These are phyloP conservation scores for Cyclina sinensis DNA, from an alignment of 1,140 invertebrate genomes.

Conservation along the genomic window DNA sequence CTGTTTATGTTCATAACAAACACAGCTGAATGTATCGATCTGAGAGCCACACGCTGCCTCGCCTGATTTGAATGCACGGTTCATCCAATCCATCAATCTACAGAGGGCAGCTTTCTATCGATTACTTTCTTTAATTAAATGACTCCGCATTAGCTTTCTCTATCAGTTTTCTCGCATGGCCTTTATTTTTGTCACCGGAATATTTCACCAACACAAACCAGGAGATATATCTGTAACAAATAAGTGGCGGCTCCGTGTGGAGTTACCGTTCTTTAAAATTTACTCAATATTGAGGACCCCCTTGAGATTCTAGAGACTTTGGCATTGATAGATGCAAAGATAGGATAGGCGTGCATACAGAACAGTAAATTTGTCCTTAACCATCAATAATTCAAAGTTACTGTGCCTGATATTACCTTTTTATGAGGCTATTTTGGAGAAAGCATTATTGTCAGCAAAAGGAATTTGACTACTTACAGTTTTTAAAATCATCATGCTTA, in stretches of 20 bases:
- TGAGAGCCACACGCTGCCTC: not conserved
- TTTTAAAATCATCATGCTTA: no score
- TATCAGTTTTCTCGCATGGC: slow-evolving; percentile 18
- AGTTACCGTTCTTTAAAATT: not conserved
- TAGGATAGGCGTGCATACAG: not conserved
- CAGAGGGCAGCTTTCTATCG: not conserved
- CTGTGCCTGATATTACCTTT: no score
- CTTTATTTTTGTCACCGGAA: slow-evolving; percentile 19
- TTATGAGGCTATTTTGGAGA: no score
- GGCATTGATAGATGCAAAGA: not conserved
- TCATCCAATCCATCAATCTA: not conserved
- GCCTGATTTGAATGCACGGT: slow-evolving; percentile 17
- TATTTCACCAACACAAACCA: not conserved
- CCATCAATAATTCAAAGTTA: no score
- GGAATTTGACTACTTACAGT: no score
- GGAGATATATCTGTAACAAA: not conserved
- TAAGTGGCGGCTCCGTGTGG: not conserved
- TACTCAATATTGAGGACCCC: not conserved
- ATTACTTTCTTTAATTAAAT: slow-evolving; percentile 27
- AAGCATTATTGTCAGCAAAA: no score
- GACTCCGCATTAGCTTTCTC: not conserved
- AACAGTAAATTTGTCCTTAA: not conserved
- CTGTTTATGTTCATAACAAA: not conserved
- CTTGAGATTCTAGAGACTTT: not conserved
- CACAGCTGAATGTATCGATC: not conserved